A percentile compares a stretch with the other conserved stretches of the same genome.
Conservation (phyloP, 2,888 invertebrate genomes). For the Phalera bucephala region DNA sequence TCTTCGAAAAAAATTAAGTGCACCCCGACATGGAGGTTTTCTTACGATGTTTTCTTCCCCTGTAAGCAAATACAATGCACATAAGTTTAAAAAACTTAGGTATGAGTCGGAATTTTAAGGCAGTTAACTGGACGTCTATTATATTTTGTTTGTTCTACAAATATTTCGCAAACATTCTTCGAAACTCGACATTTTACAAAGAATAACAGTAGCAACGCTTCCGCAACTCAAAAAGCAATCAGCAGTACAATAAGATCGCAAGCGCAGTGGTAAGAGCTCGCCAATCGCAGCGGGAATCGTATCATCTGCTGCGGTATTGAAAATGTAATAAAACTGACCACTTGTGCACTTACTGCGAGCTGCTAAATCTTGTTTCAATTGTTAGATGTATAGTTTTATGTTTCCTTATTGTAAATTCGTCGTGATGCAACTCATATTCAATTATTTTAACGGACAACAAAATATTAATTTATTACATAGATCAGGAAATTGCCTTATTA, state of each 20-base stretch:
- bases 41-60: no score
- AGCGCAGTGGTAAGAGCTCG: slow-evolving; percentile 1
- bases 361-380: background rate
- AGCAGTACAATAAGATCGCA: slow-evolving; percentile 26
- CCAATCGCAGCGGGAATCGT: slow-evolving; percentile 28
- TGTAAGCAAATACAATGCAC: no score
- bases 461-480: no score
- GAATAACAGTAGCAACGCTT: slow-evolving; percentile 26
- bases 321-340: slow-evolving; percentile 31
- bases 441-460: no score
- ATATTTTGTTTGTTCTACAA: background rate
- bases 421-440: no score
- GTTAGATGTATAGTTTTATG: background rate
- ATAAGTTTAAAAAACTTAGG: no score
- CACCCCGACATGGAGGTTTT: no score
- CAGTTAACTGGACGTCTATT: no score
- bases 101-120: no score
- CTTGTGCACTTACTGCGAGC: slow-evolving; percentile 1
- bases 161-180: background rate
- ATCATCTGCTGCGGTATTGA: slow-evolving; percentile 32
- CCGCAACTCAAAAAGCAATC: slow-evolving; percentile 32
- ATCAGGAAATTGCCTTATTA: no score
- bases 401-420: background rate
- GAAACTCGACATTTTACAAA: slow-evolving; percentile 1
- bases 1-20: no score